Base-by-base conservation (phyloP, 2,888 invertebrate species). In the Antheraea yamamai region DNA sequence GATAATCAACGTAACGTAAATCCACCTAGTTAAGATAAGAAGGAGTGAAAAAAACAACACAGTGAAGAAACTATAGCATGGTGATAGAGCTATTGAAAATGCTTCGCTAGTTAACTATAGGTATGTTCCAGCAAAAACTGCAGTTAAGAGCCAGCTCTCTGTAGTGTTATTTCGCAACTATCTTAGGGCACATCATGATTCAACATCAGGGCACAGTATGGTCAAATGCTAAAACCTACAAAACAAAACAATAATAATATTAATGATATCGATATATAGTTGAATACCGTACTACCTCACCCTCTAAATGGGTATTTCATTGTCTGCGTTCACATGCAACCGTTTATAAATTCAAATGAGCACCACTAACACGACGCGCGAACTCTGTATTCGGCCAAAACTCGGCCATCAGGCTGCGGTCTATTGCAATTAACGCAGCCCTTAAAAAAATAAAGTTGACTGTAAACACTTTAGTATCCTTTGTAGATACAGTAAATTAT, bases 261-360 rank as follows among this genome's bases (percentile, higher is more conserved):
- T 66, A 6, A 6, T 16, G 10, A 30, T 66, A 30, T 66, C 64
- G 64, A 66, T 66, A 66, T 66, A 39, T 30, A 10, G 16, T 66
- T 66, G 12, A 20, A 66, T 66, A 12, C 84, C 35, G 81, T 84
- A 82, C 80, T 78, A 78, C 70, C 70, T 20, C 12, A 39, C 35
- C 35, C 82, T 83, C 78, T 86, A 85, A 88, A 87, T 90, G 84
- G 87, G 79, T 82, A 85, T 85, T 88, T 84, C 87, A 87, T 85
- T 85, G 82, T 81, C 81, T 81, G 84, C 82, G 84, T 83, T 86
- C 84, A 83, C 88, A 89, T 88, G 88, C 88, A 85, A 87, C 82
- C 87, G 85, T 89, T 90, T 89, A 89, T 88, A 87, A 84, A 91
- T 89, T 88, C 86, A 89, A 89, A 90, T 89, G 87, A 86, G 86